Percentiles rank a stretch among this genome's conserved stretches.
Conservation (phyloP, 2,888 invertebrate genomes). For the Philereme vetulata region DNA sequence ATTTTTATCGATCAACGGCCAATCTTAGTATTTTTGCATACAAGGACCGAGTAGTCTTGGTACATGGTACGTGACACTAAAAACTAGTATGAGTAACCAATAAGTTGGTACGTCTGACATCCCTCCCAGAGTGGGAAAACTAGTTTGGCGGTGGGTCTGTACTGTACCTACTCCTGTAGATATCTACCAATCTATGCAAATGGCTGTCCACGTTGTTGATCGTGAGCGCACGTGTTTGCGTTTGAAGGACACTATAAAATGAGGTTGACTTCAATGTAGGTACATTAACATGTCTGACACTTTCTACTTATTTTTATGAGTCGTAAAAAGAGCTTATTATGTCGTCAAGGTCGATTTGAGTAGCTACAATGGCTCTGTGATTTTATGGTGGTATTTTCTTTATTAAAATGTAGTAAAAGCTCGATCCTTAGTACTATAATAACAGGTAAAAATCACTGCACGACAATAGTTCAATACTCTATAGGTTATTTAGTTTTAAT, state of each 20-base stretch:
- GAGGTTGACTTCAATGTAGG: constrained; percentile 25
- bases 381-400: background rate
- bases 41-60: too few species aligned
- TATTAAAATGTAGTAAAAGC: too few species aligned
- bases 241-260: constrained; percentile 29
- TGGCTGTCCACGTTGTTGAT: constrained; percentile 21
- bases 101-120: too few species aligned
- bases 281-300: constrained; percentile 23
- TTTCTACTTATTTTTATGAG: constrained; percentile 30
- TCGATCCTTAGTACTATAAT: too few species aligned
- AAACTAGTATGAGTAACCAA: too few species aligned
- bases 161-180: too few species aligned
- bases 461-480: too few species aligned
- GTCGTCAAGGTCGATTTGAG: background rate
- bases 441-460: too few species aligned
- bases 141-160: constrained; percentile 29
- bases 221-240: constrained; percentile 32
- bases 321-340: constrained; percentile 26
- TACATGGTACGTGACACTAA: too few species aligned
- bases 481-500: too few species aligned
- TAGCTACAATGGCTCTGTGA: background rate
- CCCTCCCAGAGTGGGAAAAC: constrained; percentile 29
- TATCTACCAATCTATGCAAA: constrained; percentile 33
- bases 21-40: too few species aligned
- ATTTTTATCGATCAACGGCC: too few species aligned